Base-by-base conservation (phyloP, 1,140 invertebrate species). In the Drosophila ogumai region DNA sequence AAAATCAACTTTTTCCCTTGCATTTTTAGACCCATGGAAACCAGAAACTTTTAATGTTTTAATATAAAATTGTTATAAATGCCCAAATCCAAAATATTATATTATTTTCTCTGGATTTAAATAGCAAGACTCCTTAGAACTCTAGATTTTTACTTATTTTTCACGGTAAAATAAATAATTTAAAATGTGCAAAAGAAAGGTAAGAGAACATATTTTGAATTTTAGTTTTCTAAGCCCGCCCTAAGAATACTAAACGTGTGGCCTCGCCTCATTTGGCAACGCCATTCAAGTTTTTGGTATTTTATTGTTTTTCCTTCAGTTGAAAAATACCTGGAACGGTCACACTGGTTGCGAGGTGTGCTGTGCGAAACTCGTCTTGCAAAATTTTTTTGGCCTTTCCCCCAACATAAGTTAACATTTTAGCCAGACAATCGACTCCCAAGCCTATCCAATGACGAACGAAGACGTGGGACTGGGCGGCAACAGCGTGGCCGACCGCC, bases 401-500 rank as follows among this genome's bases (percentile, higher is more conserved):
- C 4, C 13, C 12, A 55, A 38, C 34, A 19, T 10, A 65, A 54
- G 28, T 31, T 32, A 63, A 52, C 46, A 28, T 49, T 46, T 52
- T 47, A 57, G 31, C 34, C 32, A 49, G 59, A 54, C 32, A 55
- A 64, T 63, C 50, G 25, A 52, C 49, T 50, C 19, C 38, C 49
- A 36, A 36, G 12, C 8, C 32, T 22, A n/a, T 38, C 19, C 22
- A 57, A 90, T 90, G 85, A 90, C 85, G 9, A 86, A 90, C 34
- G 81, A 81, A 50, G 79, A 31, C 32, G 50, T 54, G 12, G 52
- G 52, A 15, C 52, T 38, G 17, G 56, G 25, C 54, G 50, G 41
- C 19, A 66, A 25, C 60, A 79, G 82, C 55, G 76, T 84, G 31
- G 79, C 81, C 10, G 88, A 91, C 25, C 91, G 90, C 8, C 79